Base-by-base conservation (phyloP, 2,797 vertebrate genomes). In the Epinephelus malabaricus region DNA sequence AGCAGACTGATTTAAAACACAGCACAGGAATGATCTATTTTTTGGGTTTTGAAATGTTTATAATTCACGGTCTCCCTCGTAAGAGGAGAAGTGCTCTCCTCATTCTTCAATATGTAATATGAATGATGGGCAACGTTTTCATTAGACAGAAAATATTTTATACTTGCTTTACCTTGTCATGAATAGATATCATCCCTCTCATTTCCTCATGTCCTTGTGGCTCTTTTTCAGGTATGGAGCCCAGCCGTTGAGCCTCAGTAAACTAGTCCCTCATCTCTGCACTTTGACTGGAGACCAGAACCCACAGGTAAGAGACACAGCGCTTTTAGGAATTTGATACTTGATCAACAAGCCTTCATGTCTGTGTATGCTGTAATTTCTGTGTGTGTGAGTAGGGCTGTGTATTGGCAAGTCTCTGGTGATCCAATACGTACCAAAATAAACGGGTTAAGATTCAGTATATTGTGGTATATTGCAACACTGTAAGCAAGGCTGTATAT, bases 261-360 rank as follows among this genome's bases (percentile, higher is more conserved):
- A 99, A 93, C 88, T 99, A 85, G 96, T 99, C 76, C 98, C 97
- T 56, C 95, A 97, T 91, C 95, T 99, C 76, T 99, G 98, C 83
- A 19, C 93, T 83, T 93, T 96, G 5, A 95, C 97, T 78, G 97
- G 97, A 93, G 98, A 99, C 94, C 97, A 97, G 23, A 98, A 98
- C 85, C 97, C 96, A 83, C 98, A 99, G 96, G 98, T 99, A 92
- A 94, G 92, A 66, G 53, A 49, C 47, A 30, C 10, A 69, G 72
- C 10, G 1, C 59, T 75, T 75, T 34, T 30, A 27, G 5, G 25
- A 61, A 59, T 45, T 51, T 73, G 27, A 66, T 14, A 13, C 19
- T 53, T 27, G 0, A 70, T 73, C 11, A 14, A 7, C 2, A 63
- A 58, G 14, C 40, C 9, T 43, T 12, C 40, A 12, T 10, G 11